These are phyloP conservation scores for Isotomurus palustris DNA, from an alignment of 2,888 invertebrate genomes.

Conservation along the genomic window DNA sequence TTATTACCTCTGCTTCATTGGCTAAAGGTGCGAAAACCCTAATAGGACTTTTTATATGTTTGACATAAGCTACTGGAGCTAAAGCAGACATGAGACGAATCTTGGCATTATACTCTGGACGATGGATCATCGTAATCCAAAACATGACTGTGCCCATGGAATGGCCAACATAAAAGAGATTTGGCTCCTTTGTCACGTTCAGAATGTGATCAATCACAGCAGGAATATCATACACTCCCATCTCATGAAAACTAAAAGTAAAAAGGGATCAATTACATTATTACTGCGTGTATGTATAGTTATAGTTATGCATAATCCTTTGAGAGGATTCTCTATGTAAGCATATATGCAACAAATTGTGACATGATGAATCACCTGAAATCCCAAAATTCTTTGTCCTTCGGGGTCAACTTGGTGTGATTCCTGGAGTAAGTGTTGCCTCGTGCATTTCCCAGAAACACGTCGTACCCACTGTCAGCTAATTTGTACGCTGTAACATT, in stretches of 20 bases:
- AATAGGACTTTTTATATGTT: constrained; percentile 20
- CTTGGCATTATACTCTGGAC: constrained; percentile 33
- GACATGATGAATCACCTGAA: constrained; percentile 48
- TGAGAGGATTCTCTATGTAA: not conserved
- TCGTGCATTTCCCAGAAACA: constrained; percentile 59
- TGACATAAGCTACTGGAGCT: constrained; percentile 27
- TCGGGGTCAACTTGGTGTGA: constrained; percentile 52
- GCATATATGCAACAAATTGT: no score
- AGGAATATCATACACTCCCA: constrained; percentile 57
- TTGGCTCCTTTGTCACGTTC: constrained; percentile 49
- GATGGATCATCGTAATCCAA: constrained; percentile 50
- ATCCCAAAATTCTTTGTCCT: constrained; percentile 50
- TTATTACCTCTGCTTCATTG: constrained; percentile 16
- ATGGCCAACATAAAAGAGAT: constrained; percentile 57
- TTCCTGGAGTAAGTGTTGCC: constrained; percentile 57
- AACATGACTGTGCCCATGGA: constrained; percentile 54
- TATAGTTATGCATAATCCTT: no score
- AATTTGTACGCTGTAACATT: constrained; percentile 49
- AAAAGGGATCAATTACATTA: not conserved
- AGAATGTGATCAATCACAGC: constrained; percentile 56
- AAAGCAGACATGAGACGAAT: constrained; percentile 26
- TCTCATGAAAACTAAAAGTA: constrained; percentile 49
- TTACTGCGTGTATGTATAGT: no score
- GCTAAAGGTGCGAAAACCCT: constrained; percentile 19
- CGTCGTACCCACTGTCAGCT: constrained; percentile 51